Evolutionary conservation across 2,888 invertebrate genomes (phyloP), one percentile per base, ranked within the genome.

Genomic region (Drosophila mettleri): DNA sequence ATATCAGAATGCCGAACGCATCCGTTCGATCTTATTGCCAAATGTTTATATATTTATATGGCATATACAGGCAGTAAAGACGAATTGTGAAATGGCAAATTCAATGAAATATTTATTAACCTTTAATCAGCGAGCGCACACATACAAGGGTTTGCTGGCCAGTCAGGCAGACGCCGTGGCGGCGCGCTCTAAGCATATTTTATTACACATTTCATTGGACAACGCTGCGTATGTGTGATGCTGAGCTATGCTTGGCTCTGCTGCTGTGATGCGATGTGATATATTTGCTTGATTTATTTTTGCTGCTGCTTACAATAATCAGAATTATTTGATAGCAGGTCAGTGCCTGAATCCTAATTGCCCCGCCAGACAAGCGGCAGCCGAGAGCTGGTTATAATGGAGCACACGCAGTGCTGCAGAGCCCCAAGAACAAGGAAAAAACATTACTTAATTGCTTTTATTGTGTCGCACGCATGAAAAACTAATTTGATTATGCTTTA

Each of bases 91-190:
- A 73, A 67, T 69, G 82, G 73, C 69, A 78, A 82, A 73, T 82
- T 76, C 61, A 73, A 82, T 68, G 73, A 82, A 73, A 79, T 82
- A 80, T 82, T 78, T 73, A 82, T 78, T 74, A 70, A 70, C 70
- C 69, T 66, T 69, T 65, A 69, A 69, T 74, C 74, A 74, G 74
- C 48, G 16, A 38, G 10, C 39, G 29, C 29, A 14, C 22, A 20
- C 31, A 24, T 20, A 43, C 16, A 38, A n/a, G n/a, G n/a, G n/a
- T n/a, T n/a, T n/a, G n/a, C n/a, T n/a, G n/a, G n/a, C n/a, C 16
- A 57, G 14, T 14, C 9, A 27, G 51, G n/a, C 18, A 10, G 18
- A 10, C 1, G 20, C 33, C 39, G 27, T 41, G n/a, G n/a, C n/a
- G n/a, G n/a, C n/a, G n/a, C 58, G 39, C 27, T 51, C 49, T 45